Conservation (phyloP, 2,797 vertebrate species). For the Graptemys geographica region DNA sequence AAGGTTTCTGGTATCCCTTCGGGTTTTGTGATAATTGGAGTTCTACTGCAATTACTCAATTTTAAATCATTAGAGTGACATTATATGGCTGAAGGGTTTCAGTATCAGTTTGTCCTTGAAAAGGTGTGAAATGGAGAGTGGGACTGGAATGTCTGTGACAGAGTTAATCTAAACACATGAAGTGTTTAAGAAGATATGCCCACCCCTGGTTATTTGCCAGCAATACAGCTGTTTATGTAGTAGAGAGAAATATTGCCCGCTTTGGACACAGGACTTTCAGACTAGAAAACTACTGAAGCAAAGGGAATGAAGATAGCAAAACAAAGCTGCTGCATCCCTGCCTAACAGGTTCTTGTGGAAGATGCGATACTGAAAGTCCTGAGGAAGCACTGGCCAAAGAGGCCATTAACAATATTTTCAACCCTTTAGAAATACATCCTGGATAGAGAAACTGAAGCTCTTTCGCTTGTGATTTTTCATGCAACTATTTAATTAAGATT, state of each 20-base stretch:
- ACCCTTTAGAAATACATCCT: background rate
- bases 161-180: background rate
- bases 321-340: no score
- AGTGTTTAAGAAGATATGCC: background rate
- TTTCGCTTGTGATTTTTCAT: background rate
- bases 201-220: background rate
- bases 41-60: background rate
- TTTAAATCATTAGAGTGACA: background rate
- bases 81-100: background rate
- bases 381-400: background rate
- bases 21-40: background rate
- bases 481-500: background rate
- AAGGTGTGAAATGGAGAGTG: background rate
- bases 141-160: background rate
- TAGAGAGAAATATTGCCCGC: background rate
- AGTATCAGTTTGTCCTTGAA: background rate
- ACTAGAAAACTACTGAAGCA: background rate
- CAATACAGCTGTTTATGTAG: background rate
- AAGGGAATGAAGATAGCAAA: background rate
- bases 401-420: background rate
- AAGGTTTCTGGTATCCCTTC: background rate
- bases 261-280: background rate
- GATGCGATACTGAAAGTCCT: background rate
- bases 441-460: background rate
- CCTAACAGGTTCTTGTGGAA: background rate